Percentiles rank a stretch among this genome's conserved stretches.
Conservation (phyloP, 1,140 invertebrate genomes). For the Melitaea cinxia region DNA sequence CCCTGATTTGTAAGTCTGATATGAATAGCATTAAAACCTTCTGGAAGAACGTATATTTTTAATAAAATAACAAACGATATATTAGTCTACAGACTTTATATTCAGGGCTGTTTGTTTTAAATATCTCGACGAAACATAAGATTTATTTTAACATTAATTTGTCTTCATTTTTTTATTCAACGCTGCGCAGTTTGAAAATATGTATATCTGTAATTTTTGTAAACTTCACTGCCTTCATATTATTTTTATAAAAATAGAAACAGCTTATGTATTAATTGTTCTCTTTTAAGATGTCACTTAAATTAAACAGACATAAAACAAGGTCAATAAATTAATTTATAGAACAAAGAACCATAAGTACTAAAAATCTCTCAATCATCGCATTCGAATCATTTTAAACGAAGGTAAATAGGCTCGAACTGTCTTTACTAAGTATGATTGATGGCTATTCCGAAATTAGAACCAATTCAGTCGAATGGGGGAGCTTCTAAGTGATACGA, state of each 20-base stretch:
- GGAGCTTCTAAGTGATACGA: conserved; percentile 44
- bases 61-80: conserved; percentile 16
- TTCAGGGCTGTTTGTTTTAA: conserved; percentile 10
- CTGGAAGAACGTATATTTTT: neutral
- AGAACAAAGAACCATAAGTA: conserved; percentile 1
- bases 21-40: conserved; percentile 14
- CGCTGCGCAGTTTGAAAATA: too few relatives aligned
- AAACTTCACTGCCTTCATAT: too few relatives aligned
- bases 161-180: conserved; percentile 6
- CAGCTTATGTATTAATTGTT: too few relatives aligned
- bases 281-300: too few relatives aligned
- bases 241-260: too few relatives aligned
- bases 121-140: neutral
- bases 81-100: conserved; percentile 2
- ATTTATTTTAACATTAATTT: neutral
- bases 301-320: neutral
- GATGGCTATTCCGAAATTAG: conserved; percentile 68
- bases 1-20: conserved; percentile 1
- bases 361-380: conserved; percentile 24
- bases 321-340: neutral
- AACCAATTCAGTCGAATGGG: conserved; percentile 64
- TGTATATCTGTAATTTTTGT: too few relatives aligned
- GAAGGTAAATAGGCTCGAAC: conserved; percentile 47
- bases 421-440: conserved; percentile 71
- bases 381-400: conserved; percentile 39